phyloP scores from a whole-genome alignment of 2,888 invertebrate genomes.

The Gastrophysa polygoni region DNA sequence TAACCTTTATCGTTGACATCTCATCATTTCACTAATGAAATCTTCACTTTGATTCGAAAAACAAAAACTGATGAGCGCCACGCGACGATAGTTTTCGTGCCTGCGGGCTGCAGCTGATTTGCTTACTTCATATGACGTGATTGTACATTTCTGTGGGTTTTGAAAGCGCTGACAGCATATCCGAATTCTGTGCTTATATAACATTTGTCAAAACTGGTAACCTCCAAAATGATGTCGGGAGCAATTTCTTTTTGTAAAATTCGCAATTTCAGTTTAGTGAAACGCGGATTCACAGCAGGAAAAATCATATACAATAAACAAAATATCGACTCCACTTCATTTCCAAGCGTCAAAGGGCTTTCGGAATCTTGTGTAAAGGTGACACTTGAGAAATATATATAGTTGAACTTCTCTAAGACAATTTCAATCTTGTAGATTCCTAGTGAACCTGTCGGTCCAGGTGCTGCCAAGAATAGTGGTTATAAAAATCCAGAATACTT shows the following conservation, averaged over 20 bases:
- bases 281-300: conserved; percentile 44
- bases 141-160: too few relatives aligned
- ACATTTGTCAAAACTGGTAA: too few relatives aligned
- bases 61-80: too few relatives aligned
- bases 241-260: conserved; percentile 31
- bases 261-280: conserved; percentile 41
- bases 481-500: conserved; percentile 92
- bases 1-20: too few relatives aligned
- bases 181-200: neutral
- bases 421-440: conserved; percentile 52
- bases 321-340: conserved; percentile 8
- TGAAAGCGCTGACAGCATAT: too few relatives aligned
- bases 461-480: conserved; percentile 65
- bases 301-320: conserved; percentile 49
- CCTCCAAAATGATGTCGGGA: neutral
- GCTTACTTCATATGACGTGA: too few relatives aligned
- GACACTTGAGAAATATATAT: neutral
- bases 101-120: too few relatives aligned
- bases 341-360: conserved; percentile 67
- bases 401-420: too few relatives aligned
- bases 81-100: too few relatives aligned
- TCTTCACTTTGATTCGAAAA: too few relatives aligned
- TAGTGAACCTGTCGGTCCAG: conserved; percentile 70
- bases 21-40: too few relatives aligned
- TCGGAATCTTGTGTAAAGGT: conserved; percentile 64